Percentiles rank a stretch among this genome's conserved stretches.
phyloP scores from a whole-genome alignment of 2,888 invertebrate genomes.

The Xylota sylvarum region DNA sequence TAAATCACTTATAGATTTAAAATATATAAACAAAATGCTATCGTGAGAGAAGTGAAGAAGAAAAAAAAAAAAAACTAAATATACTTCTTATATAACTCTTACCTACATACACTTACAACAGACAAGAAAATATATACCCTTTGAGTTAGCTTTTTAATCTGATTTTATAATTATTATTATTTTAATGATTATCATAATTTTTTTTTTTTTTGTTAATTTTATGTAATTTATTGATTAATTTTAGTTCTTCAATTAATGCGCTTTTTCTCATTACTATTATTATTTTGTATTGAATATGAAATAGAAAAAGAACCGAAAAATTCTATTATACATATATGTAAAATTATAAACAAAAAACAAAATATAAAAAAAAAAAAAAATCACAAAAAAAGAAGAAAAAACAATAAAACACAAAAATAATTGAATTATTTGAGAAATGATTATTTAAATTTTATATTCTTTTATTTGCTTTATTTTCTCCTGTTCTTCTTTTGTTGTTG shows the following conservation, averaged over 20 bases:
- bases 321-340: conserved; percentile 63
- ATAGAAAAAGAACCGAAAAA: conserved; percentile 73
- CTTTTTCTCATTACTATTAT: conserved; percentile 77
- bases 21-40: neutral
- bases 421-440: conserved; percentile 73
- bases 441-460: conserved; percentile 67
- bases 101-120: conserved; percentile 33
- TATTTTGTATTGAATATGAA: conserved; percentile 76
- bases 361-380: conserved; percentile 62
- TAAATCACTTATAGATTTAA: conserved; percentile 24
- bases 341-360: conserved; percentile 72
- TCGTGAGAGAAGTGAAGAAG: conserved; percentile 3
- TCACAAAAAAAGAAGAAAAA: conserved; percentile 46
- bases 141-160: conserved; percentile 69
- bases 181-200: conserved; percentile 67
- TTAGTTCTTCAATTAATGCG: conserved; percentile 78
- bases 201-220: conserved; percentile 77
- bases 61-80: neutral
- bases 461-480: conserved; percentile 43
- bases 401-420: conserved; percentile 67
- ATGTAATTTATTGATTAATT: conserved; percentile 79
- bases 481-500: conserved; percentile 8
- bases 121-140: conserved; percentile 72
- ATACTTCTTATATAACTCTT: conserved; percentile 11
- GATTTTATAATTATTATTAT: conserved; percentile 74